Conservation (phyloP, 2,797 vertebrate genomes). For the Chelonia mydas region DNA sequence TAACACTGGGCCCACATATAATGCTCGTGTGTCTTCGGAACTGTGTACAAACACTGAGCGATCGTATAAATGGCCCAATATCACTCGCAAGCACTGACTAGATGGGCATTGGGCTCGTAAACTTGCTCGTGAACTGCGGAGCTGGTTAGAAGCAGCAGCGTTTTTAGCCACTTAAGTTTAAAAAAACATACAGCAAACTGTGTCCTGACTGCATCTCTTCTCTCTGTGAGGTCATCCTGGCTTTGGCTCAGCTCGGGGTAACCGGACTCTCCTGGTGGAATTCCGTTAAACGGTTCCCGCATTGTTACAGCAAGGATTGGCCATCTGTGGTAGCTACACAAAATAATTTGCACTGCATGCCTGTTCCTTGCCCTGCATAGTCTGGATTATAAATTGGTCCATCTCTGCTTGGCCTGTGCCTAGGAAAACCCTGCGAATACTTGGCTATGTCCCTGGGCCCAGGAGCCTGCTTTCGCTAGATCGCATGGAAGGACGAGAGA, state of each 20-base stretch:
- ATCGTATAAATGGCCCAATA: accelerated
- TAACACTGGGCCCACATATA: accelerated
- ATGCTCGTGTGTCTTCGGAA: background rate
- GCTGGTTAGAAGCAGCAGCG: accelerated
- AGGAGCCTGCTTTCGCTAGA: background rate
- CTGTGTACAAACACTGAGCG: accelerated
- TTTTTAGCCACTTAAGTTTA: background rate
- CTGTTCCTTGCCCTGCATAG: accelerated
- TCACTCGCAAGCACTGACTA: background rate
- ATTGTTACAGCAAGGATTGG: background rate
- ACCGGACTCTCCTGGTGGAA: accelerated
- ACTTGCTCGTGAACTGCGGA: background rate
- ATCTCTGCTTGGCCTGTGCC: conserved; percentile 25
- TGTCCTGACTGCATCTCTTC: background rate
- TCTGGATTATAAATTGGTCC: background rate
- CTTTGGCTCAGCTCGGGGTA: background rate
- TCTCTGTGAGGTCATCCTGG: background rate
- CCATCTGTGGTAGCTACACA: background rate
- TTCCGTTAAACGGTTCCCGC: background rate
- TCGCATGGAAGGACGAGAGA: background rate
- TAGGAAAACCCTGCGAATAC: conserved; percentile 32
- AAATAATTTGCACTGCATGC: background rate
- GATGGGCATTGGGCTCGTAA: background rate
- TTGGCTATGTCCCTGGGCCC: background rate
- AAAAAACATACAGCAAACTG: background rate